Conservation (phyloP, 2,797 vertebrate genomes). For the Denticeps clupeoides region DNA sequence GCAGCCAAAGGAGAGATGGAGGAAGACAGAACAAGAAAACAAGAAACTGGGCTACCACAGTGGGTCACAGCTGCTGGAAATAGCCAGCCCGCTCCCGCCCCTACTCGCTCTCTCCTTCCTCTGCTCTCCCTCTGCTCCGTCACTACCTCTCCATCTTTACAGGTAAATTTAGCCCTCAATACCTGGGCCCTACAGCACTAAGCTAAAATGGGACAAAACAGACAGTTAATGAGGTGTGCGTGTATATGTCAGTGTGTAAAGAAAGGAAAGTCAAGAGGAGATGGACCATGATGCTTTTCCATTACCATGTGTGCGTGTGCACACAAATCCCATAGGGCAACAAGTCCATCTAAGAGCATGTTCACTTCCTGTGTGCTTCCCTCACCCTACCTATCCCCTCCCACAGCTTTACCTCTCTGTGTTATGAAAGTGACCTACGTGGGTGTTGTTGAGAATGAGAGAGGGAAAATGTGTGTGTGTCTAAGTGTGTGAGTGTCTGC, state of each 20-base stretch:
- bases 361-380: slow-evolving; percentile 16
- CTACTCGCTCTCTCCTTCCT: slow-evolving; percentile 13
- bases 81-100: slow-evolving; percentile 37
- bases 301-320: not conserved
- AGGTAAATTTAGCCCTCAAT: slow-evolving; percentile 50
- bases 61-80: slow-evolving; percentile 55
- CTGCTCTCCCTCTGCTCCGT: slow-evolving; percentile 30
- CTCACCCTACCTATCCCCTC: not conserved
- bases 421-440: slow-evolving; percentile 61
- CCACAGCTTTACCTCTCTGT: slow-evolving; percentile 39
- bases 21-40: slow-evolving; percentile 31
- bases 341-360: slow-evolving; percentile 29
- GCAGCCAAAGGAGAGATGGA: slow-evolving; percentile 7
- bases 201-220: slow-evolving; percentile 47
- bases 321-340: slow-evolving; percentile 31
- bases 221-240: slow-evolving; percentile 15
- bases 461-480: slow-evolving; percentile 28
- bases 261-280: too few relatives aligned
- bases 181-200: slow-evolving; percentile 41
- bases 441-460: slow-evolving; percentile 58
- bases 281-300: too few relatives aligned
- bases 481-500: slow-evolving; percentile 8
- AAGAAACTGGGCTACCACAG: slow-evolving; percentile 57
- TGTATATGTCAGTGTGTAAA: too few relatives aligned
- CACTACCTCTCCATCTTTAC: slow-evolving; percentile 12